Evolutionary conservation across 2,888 invertebrate genomes (phyloP).

Genomic region (Escarpia spicata): DNA sequence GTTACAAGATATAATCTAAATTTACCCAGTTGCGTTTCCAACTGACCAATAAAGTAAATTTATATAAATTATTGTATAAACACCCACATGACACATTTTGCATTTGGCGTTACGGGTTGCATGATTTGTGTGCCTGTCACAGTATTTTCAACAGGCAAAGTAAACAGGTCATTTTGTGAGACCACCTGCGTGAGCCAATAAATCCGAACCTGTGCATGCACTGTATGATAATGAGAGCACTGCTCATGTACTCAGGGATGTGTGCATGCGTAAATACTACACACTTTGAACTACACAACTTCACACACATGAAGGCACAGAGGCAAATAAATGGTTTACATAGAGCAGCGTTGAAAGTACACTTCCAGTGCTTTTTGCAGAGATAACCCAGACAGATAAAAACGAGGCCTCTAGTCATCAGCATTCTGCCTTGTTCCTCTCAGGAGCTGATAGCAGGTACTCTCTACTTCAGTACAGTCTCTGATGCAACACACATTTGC

Average conservation of each 20-base stretch:
- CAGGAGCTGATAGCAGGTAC: neutral
- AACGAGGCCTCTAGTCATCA: neutral
- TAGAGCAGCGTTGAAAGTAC: slow-evolving; percentile 3
- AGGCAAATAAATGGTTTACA: neutral
- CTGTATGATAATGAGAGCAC: no score
- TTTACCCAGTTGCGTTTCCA: no score
- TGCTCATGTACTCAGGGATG: no score
- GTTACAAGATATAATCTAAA: no score
- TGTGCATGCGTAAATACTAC: no score
- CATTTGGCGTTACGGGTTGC: no score
- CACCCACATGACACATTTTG: neutral
- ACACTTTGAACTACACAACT: no score
- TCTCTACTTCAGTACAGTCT: neutral
- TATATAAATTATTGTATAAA: neutral
- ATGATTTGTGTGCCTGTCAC: neutral
- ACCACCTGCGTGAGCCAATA: neutral
- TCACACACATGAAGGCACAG: neutral
- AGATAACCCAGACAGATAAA: slow-evolving; percentile 7
- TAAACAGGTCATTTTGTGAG: neutral
- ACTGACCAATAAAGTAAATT: no score
- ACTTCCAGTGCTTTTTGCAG: neutral
- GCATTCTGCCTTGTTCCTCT: neutral
- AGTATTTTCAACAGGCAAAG: neutral
- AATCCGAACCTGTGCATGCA: neutral
- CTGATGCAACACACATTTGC: neutral